Base-by-base conservation (phyloP, 2,113 vertebrate genomes). In the Rhadina sibilatrix region DNA sequence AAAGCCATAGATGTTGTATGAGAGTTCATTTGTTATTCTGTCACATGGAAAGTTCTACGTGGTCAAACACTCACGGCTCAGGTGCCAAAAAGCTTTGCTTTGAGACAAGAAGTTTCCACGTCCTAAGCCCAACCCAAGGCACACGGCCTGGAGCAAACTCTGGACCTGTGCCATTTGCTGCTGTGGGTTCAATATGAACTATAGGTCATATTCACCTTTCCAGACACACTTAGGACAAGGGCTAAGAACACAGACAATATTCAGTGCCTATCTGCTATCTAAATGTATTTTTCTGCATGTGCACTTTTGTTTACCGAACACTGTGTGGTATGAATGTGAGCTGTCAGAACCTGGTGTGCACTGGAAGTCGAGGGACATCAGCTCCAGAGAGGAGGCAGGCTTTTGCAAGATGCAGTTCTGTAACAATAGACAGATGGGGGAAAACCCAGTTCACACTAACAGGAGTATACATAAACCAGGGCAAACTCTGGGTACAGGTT, bases 291-390 rank as follows among this genome's bases (percentile, higher is more conserved):
- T 90, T 90, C 90, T 96, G 94, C 92, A 96, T 97, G 93, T 95
- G 96, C 96, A 96, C 96, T 96, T 96, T 96, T 31, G 83, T 96
- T 96, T 95, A 97, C 96, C 79, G 44, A 96, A 90, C 92, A 96
- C 96, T 97, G 96, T 96, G 94, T 83, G 83, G 80, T 87, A 46
- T 94, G 93, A 97, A 84, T 95, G 90, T 86, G 90, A 94, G 83
- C 90, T 96, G 88, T 87, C 65, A 89, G 96, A 95, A 96, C 80
- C 90, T 92, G 94, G 90, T 75, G 85, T 68, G 88, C 90, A 94
- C 90, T 95, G 94, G 88, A 96, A 95, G 92, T 83, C 1, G 2
- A 89, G 86, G 69, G 83, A 56, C 72, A 64, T 75, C 93, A 92
- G 93, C 92, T 81, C 78, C 93, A 60, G 82, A 74, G 82, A 93